These are phyloP conservation scores for Ophioninae sp. DNA, from an alignment of 2,888 invertebrate species.

Conservation along the genomic window DNA sequence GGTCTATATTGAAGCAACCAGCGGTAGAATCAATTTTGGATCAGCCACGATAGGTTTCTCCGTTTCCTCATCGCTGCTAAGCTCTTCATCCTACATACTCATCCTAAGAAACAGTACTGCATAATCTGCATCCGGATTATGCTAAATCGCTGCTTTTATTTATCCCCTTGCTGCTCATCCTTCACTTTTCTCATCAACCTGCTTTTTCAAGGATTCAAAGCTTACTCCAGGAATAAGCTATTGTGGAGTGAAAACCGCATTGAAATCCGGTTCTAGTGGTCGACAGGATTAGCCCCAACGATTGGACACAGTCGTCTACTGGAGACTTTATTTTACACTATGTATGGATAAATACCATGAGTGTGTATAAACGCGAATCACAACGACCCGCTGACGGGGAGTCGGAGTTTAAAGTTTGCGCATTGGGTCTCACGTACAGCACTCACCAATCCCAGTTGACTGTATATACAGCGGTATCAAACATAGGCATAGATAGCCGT, in stretches of 20 bases:
- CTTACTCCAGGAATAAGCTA: background rate
- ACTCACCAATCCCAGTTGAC: conserved; percentile 20
- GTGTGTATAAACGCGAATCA: conserved; percentile 14
- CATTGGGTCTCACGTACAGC: conserved; percentile 35
- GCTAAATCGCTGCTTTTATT: background rate
- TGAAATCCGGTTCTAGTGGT: background rate
- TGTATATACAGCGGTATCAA: background rate
- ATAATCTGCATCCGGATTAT: background rate
- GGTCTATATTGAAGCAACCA: background rate
- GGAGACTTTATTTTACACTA: background rate
- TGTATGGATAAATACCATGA: background rate
- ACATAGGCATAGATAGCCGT: conserved; percentile 17
- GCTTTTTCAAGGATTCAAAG: background rate
- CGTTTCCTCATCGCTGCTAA: background rate
- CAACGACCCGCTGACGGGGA: conserved; percentile 51
- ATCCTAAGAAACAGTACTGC: background rate
- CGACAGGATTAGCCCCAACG: background rate
- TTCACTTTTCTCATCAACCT: background rate
- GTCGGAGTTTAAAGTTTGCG: conserved; percentile 51
- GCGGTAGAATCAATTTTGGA: background rate
- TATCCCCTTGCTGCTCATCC: background rate
- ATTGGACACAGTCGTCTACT: background rate
- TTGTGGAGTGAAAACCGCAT: background rate
- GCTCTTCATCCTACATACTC: background rate
- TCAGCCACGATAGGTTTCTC: background rate